Percentiles rank a stretch among this genome's conserved stretches.
phyloP scores from a whole-genome alignment of 2,113 vertebrate species.

The Nerophis ophidion region DNA sequence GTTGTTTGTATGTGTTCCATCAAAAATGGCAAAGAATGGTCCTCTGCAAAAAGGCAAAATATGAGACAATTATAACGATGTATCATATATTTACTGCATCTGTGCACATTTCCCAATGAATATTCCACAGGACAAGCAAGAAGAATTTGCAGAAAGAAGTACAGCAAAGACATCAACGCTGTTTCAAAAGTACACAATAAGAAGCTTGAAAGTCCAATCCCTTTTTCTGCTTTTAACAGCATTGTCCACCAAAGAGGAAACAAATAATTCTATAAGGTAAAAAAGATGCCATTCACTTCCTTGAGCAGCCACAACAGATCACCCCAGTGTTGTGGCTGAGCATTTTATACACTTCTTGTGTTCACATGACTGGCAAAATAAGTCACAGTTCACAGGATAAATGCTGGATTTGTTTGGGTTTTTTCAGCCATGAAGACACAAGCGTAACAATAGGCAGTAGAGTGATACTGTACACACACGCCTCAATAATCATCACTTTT shows the following conservation, averaged over 20 bases:
- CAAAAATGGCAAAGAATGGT: neutral
- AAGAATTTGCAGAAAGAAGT: neutral
- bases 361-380: conserved; percentile 65
- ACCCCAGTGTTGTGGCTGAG: conserved; percentile 30
- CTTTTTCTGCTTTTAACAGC: neutral
- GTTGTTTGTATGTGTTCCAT: too few relatives aligned
- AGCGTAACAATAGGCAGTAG: conserved; percentile 41
- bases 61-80: too few relatives aligned
- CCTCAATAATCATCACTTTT: too few relatives aligned
- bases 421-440: conserved; percentile 54
- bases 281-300: conserved; percentile 10
- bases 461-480: conserved; percentile 13
- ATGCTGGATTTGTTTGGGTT: conserved; percentile 45
- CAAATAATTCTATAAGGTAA: neutral
- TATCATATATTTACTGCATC: neutral
- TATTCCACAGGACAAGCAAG: neutral
- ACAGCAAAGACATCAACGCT: neutral
- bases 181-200: neutral
- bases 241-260: neutral
- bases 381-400: conserved; percentile 60
- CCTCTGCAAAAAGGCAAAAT: neutral
- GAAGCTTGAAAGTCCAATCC: neutral
- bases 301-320: conserved; percentile 13
- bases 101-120: neutral
- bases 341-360: conserved; percentile 57